phyloP scores from a whole-genome alignment of 2,888 invertebrate species.

The Harpalus rufipes region DNA sequence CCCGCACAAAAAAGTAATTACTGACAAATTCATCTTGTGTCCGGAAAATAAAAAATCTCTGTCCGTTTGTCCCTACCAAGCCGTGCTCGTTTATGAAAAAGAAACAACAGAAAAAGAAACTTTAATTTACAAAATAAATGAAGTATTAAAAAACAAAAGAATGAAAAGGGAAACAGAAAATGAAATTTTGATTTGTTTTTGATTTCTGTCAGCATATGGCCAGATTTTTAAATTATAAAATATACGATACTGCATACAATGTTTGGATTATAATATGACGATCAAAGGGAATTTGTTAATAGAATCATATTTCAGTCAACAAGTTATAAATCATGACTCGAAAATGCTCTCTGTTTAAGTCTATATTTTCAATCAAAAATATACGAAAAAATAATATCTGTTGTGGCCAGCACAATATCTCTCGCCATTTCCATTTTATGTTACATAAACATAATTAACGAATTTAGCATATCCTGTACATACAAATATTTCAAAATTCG shows the following conservation, averaged over 20 bases:
- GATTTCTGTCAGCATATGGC: conserved; percentile 25
- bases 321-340: not conserved
- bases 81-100: conserved; percentile 33
- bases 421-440: too few species aligned
- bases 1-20: conserved; percentile 41
- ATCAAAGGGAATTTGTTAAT: not conserved
- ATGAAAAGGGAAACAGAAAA: conserved; percentile 49
- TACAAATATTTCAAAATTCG: too few species aligned
- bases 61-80: conserved; percentile 35
- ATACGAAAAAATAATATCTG: too few species aligned
- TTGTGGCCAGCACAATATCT: too few species aligned
- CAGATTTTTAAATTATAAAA: not conserved
- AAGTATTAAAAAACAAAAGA: conserved; percentile 56
- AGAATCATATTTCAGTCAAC: not conserved
- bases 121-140: conserved; percentile 63
- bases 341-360: not conserved
- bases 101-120: conserved; percentile 41
- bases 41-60: conserved; percentile 38
- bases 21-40: conserved; percentile 44
- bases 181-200: conserved; percentile 52
- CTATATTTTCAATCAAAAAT: not conserved
- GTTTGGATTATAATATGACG: not conserved
- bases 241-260: not conserved
- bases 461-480: too few species aligned
- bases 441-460: too few species aligned